A percentile compares a stretch with the other conserved stretches of the same genome.
Conservation (phyloP, 2,888 invertebrate genomes). For the Punctoribates punctum region DNA sequence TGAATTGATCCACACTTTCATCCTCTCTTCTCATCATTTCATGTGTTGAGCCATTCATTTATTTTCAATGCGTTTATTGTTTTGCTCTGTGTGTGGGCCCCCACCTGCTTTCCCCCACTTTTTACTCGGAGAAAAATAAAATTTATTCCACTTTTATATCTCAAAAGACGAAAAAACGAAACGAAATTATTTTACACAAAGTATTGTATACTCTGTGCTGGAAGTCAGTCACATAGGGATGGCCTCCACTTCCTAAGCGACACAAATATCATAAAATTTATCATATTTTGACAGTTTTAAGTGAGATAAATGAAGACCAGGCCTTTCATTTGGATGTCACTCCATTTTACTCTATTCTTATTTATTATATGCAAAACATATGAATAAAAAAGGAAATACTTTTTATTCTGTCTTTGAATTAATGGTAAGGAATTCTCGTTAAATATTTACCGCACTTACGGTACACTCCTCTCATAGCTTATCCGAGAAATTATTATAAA, state of each 20-base stretch:
- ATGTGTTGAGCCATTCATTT: constrained; percentile 13
- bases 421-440: no score
- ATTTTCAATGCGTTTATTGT: constrained; percentile 20
- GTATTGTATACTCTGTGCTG: neutral
- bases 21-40: constrained; percentile 20
- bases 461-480: neutral
- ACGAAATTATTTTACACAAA: neutral
- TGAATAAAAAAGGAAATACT: neutral
- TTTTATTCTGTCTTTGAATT: no score
- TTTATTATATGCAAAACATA: neutral
- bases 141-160: neutral
- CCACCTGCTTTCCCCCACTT: neutral
- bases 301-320: constrained; percentile 22
- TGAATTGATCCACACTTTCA: constrained; percentile 20
- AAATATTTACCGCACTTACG: neutral
- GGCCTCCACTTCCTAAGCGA: neutral
- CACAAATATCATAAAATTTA: constrained; percentile 11
- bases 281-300: constrained; percentile 21
- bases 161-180: neutral
- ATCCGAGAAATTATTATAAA: neutral
- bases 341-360: neutral
- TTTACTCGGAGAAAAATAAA: neutral
- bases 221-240: neutral
- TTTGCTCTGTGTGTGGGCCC: neutral
- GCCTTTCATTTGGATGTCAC: neutral